Percentiles rank a stretch among this genome's conserved stretches.
phyloP scores from a whole-genome alignment of 2,113 vertebrate species.

The Leucopsar rothschildi region DNA sequence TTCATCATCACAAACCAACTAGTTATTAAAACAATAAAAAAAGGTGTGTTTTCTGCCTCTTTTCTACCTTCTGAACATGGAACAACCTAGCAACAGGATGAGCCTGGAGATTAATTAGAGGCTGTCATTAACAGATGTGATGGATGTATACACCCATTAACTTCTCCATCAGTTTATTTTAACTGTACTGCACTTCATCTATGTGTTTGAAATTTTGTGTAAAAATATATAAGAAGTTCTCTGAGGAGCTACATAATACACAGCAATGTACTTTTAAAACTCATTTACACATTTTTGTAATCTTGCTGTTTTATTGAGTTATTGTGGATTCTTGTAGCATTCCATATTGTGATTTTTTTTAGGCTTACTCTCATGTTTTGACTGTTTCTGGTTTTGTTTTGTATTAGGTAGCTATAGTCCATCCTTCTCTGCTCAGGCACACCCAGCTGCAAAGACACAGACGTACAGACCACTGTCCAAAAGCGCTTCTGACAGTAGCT shows the following conservation, averaged over 20 bases:
- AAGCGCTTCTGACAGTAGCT: conserved; percentile 84
- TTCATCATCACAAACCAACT: background rate
- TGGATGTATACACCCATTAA: background rate
- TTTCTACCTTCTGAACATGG: background rate
- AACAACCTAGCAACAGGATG: background rate
- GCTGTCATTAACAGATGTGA: background rate
- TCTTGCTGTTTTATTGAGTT: background rate
- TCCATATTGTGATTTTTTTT: background rate
- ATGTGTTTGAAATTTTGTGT: background rate
- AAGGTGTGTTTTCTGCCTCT: background rate
- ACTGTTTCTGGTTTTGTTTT: conserved; percentile 2
- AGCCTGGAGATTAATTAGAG: background rate
- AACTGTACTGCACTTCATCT: background rate
- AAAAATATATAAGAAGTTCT: background rate
- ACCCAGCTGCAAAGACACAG: conserved; percentile 91
- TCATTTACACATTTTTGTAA: background rate
- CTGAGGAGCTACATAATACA: background rate
- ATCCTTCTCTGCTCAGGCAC: conserved; percentile 78
- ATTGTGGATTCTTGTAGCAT: background rate
- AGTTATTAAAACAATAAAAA: background rate
- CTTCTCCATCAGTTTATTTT: background rate
- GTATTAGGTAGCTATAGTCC: conserved; percentile 79
- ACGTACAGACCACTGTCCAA: conserved; percentile 92
- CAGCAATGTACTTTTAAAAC: background rate
- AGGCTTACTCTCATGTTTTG: background rate